Evolutionary conservation across 37 sponge, comb jelly and placozoan species (phyloP), one percentile per base, ranked within the genome.

Genomic region (Beroe ovata): DNA sequence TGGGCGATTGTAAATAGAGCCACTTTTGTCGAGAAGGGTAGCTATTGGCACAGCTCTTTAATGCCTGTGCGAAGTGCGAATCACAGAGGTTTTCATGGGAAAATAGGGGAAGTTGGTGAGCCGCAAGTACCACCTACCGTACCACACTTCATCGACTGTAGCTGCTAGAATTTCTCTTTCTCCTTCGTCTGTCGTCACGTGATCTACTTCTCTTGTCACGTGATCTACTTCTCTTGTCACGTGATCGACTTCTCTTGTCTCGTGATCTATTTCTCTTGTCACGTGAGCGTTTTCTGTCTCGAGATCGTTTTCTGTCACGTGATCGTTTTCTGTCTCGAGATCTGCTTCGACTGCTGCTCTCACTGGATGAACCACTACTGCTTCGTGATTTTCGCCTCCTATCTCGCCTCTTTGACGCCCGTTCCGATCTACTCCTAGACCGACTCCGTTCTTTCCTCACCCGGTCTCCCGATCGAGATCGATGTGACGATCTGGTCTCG

Each of bases 261-360:
- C 63, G 63, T 62, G 63, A 62, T 23, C 21, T 47, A 11, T 11
- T 47, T 47, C 54, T 47, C 11, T 11, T 47, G 54, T 11, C 11
- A 47, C 54, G 8, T n/a, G 63, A 62, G 36, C 35, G 35, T 26
- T 16, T 47, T 6, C 54, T 47, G 11, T 11, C 11, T 6, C 54
- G 6, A 11, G 11, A 16, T 6, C 54, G 6, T 16, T 11, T 47
- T 16, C 54, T 47, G 54, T 11, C 11, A 47, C 11, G 11, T 47
- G 11, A 16, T 6, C 54, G 54, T 47, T 47, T 47, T 11, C 54
- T 47, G 54, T 47, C 54, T 11, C 71, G 38, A 19, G 90, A 88
- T 59, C 89, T 84, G 37, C 88, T 47, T 8, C 62, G 62, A 29
- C 90, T 60, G 41, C 90, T 77, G 61, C 90, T 72, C 29, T 63